A percentile compares a stretch with the other conserved stretches of the same genome.
Evolutionary conservation across 2,113 vertebrate species (phyloP).

Genomic region (Peromyscus californicus): DNA sequence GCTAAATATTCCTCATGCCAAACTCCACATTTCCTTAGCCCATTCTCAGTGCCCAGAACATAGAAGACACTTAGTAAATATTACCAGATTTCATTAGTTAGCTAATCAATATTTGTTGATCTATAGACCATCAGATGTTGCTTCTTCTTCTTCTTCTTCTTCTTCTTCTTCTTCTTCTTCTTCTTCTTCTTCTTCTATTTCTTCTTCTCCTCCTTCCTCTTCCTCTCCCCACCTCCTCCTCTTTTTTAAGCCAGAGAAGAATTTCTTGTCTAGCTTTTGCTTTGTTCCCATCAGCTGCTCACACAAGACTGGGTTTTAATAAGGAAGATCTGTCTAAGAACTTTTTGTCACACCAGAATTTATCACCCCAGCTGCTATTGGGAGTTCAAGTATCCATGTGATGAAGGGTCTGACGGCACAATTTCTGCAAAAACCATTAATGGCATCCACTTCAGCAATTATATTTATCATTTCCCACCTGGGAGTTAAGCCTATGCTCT

Average conservation of each 20-base stretch:
- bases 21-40: not conserved
- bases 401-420: conserved; percentile 61
- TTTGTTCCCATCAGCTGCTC: conserved; percentile 16
- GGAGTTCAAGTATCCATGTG: conserved; percentile 53
- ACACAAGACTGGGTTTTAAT: conserved; percentile 47
- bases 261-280: conserved; percentile 49
- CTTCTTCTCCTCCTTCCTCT: not conserved
- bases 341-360: conserved; percentile 55
- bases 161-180: too few relatives aligned
- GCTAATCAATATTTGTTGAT: not conserved
- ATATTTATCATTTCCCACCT: conserved; percentile 74
- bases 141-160: too few relatives aligned
- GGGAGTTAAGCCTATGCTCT: conserved; percentile 66
- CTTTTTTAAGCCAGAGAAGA: not conserved
- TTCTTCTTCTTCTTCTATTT: too few relatives aligned
- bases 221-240: too few relatives aligned
- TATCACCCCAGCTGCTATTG: conserved; percentile 56
- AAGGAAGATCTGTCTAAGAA: conserved; percentile 3
- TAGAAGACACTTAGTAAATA: not conserved
- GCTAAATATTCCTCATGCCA: conserved; percentile 5
- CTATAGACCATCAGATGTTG: not conserved
- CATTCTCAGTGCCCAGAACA: not conserved
- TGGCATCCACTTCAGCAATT: conserved; percentile 76
- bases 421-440: conserved; percentile 81
- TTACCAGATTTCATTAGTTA: not conserved